These are phyloP conservation scores for Lasioglossum malachurum DNA, from an alignment of 2,888 invertebrate species.

Conservation along the genomic window DNA sequence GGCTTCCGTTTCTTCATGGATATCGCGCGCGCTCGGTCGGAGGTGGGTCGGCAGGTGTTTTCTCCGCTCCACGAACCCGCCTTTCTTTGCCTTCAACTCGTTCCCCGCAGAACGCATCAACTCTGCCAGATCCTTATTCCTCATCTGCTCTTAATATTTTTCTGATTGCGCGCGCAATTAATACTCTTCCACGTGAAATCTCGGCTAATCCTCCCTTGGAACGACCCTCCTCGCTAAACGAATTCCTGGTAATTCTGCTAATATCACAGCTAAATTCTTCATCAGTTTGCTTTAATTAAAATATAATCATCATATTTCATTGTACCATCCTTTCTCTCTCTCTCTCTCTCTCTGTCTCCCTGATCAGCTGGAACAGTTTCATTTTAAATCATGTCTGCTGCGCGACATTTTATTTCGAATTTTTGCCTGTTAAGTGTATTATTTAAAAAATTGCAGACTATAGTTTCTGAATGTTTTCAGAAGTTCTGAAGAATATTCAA, in stretches of 20 bases:
- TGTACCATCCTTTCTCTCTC: too few relatives aligned
- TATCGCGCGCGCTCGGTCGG: constrained; percentile 11
- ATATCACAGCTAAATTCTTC: neutral
- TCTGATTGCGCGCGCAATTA: constrained; percentile 1
- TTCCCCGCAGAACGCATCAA: neutral
- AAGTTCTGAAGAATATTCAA: neutral
- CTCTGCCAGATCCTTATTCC: neutral
- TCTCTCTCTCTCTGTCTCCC: neutral
- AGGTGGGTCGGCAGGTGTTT: constrained; percentile 49
- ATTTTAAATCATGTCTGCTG: neutral
- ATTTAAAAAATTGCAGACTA: neutral
- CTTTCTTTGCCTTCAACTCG: constrained; percentile 10
- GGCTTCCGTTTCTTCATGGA: constrained; percentile 13
- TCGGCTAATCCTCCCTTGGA: neutral
- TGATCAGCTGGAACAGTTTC: neutral
- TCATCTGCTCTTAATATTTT: neutral
- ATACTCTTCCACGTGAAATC: neutral
- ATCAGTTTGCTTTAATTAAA: neutral
- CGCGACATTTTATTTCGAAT: neutral
- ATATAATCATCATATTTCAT: neutral
- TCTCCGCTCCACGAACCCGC: neutral
- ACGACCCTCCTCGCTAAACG: neutral
- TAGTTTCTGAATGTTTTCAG: neutral
- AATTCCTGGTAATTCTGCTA: neutral
- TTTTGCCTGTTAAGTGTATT: neutral